Conservation (phyloP, 2,797 vertebrate genomes). For the Prunella strophiata region DNA sequence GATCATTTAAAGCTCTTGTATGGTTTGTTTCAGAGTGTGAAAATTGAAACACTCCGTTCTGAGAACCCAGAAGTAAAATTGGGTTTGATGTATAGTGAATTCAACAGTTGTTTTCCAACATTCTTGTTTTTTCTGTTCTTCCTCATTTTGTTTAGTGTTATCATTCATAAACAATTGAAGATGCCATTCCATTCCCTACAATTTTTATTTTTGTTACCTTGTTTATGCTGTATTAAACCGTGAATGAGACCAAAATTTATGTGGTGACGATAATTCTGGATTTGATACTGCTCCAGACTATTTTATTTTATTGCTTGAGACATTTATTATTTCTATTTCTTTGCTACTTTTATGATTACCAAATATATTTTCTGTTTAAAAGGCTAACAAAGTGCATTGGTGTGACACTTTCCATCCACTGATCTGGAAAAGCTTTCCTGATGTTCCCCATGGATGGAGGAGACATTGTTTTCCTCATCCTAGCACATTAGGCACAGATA, state of each 20-base stretch:
- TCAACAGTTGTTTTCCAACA: slow-evolving; percentile 36
- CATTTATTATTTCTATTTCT: slow-evolving; percentile 23
- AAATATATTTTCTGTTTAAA: background rate
- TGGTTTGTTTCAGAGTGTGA: slow-evolving; percentile 57
- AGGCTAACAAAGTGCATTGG: background rate
- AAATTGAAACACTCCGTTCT: slow-evolving; percentile 40
- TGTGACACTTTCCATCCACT: background rate
- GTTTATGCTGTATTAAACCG: background rate
- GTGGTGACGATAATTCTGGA: background rate
- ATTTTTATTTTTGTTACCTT: background rate
- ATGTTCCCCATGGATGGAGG: background rate
- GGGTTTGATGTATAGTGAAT: background rate
- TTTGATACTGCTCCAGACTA: background rate
- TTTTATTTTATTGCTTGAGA: background rate
- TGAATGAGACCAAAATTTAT: background rate
- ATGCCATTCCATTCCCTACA: background rate
- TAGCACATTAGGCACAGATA: background rate
- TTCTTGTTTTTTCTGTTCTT: background rate
- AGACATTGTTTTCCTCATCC: background rate
- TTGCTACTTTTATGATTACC: background rate
- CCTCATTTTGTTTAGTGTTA: background rate
- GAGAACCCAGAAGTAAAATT: slow-evolving; percentile 39
- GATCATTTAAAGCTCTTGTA: slow-evolving; percentile 37
- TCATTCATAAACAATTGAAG: background rate
- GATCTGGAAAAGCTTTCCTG: background rate